Base-by-base conservation (phyloP, 2,113 vertebrate species). In the Pollimyrus isidori region DNA sequence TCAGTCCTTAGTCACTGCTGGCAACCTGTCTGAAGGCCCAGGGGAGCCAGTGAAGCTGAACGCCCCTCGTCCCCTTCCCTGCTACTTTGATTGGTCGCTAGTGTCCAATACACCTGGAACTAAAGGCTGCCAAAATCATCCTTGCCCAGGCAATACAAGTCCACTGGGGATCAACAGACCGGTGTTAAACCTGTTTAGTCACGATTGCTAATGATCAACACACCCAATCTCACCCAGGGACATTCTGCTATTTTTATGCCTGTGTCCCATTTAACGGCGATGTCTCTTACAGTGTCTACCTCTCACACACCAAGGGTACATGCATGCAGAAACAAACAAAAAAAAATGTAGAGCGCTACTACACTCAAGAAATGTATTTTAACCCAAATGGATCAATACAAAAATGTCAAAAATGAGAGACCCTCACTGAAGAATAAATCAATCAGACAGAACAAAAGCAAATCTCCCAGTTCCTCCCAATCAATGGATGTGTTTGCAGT, bases 361-460 rank as follows among this genome's bases (percentile, higher is more conserved):
- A 39, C n/a, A 53, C 23, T 86, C 45, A 49, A 46, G 23, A 86
- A 86, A n/a, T 23, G 45, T 86, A 48, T 50, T 50, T 86, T 86
- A 86, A 86, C 82, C 82, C 82, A 52, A 35, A n/a, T 53, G 49
- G 49, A 87, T 87, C 85, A 35, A 84, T 30, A 85, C 30, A 87
- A 80, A 88, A 13, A 1, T 86, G 52, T 89, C 52, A 88, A 35
- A 89, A 46, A 45, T 19, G 23, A 45, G 82, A 88, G 56, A 87
- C 86, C 65, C 86, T 30, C 62, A 49, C 90, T 92, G 89, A 88
- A 53, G 93, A 82, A 90, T 92, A 73, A 94, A 92, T 91, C 86
- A 91, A 92, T 93, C 91, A 92, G 52, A 90, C 88, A 90, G 89
- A 92, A 92, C n/a, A 87, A 56, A 92, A 87, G 89, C 92, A 89